Evolutionary conservation across 2,888 invertebrate genomes (phyloP).

Genomic region (Phragmatobia fuliginosa): DNA sequence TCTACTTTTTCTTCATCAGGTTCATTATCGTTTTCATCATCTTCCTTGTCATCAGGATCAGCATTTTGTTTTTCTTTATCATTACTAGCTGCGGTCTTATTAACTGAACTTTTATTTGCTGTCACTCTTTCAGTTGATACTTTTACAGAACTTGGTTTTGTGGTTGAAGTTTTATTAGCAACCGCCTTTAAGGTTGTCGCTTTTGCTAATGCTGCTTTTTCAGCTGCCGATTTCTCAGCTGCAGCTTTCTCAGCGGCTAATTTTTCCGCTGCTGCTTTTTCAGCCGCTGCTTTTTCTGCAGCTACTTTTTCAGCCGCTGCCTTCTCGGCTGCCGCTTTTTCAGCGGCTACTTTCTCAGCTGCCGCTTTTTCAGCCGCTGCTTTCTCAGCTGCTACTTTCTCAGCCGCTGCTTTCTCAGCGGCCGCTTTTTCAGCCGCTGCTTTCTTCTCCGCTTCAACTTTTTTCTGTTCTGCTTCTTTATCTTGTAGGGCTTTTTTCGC

Average conservation of each 20-base stretch:
- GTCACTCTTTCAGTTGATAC: conserved; percentile 3
- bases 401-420: conserved; percentile 17
- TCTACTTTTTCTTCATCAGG: conserved; percentile 22
- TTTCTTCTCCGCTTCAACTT: conserved; percentile 23
- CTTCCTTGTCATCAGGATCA: conserved; percentile 18
- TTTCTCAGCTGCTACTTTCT: conserved; percentile 47
- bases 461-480: conserved; percentile 53
- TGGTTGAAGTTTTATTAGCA: conserved; percentile 10
- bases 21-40: conserved; percentile 31
- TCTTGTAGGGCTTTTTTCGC: conserved; percentile 24
- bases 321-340: conserved; percentile 17
- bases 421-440: conserved; percentile 51
- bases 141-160: conserved; percentile 17
- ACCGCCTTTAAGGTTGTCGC: conserved; percentile 12
- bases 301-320: conserved; percentile 16
- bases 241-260: background rate
- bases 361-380: conserved; percentile 49
- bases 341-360: conserved; percentile 14
- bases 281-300: conserved; percentile 12
- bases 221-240: conserved; percentile 4
- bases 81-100: background rate
- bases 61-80: conserved; percentile 12
- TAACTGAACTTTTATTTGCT: background rate
- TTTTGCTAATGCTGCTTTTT: conserved; percentile 16
- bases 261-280: background rate